Conservation (phyloP, 2,888 invertebrate genomes). For the Ptychoptera contaminata region DNA sequence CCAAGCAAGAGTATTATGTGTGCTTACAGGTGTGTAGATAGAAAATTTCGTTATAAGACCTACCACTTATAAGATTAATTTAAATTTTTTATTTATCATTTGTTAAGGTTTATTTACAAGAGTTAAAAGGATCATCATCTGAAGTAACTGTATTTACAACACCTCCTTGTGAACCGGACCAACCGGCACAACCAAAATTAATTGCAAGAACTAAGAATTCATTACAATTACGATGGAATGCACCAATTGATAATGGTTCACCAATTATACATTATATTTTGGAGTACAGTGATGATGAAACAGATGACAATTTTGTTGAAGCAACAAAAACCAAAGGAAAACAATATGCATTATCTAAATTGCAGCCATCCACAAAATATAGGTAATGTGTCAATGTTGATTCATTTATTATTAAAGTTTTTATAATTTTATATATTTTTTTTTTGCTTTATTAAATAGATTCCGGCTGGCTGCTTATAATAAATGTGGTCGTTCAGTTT, state of each 20-base stretch:
- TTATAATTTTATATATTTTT: not conserved
- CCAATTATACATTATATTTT: slow-evolving; percentile 59
- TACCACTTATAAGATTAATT: too few relatives aligned
- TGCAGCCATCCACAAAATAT: slow-evolving; percentile 66
- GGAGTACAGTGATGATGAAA: slow-evolving; percentile 55
- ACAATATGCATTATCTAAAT: slow-evolving; percentile 57
- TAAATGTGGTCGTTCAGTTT: slow-evolving; percentile 57
- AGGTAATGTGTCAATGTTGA: not conserved
- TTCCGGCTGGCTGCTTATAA: slow-evolving; percentile 76
- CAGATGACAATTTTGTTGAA: slow-evolving; percentile 52
- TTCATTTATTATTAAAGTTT: not conserved
- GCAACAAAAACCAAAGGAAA: slow-evolving; percentile 55
- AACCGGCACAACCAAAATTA: slow-evolving; percentile 57
- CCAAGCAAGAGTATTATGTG: slow-evolving; percentile 76
- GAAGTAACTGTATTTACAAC: slow-evolving; percentile 69
- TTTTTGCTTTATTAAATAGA: slow-evolving; percentile 18
- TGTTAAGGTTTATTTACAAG: slow-evolving; percentile 40
- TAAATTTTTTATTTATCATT: not conserved
- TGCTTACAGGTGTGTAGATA: slow-evolving; percentile 51
- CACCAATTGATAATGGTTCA: slow-evolving; percentile 65
- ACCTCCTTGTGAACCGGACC: slow-evolving; percentile 67
- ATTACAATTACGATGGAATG: slow-evolving; percentile 53
- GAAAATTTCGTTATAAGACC: too few relatives aligned
- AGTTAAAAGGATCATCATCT: slow-evolving; percentile 56
- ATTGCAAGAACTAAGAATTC: slow-evolving; percentile 53